phyloP scores from a whole-genome alignment of 2,888 invertebrate species.

The Caenorhabditis macrosperma region DNA sequence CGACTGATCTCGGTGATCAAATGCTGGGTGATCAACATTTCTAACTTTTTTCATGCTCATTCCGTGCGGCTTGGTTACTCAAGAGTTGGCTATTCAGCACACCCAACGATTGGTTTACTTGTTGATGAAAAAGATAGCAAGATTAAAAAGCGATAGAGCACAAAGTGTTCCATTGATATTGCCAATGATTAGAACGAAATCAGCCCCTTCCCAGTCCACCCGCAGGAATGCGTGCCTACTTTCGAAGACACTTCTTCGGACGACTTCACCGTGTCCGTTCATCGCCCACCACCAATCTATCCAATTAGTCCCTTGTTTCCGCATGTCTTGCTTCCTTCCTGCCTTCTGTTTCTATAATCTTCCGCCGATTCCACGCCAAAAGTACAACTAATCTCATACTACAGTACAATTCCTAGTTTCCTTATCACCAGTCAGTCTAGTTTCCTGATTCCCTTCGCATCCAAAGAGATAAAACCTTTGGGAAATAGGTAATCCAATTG shows the following conservation, averaged over 20 bases:
- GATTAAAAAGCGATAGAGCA: no score
- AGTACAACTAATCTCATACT: constrained; percentile 18
- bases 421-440: neutral
- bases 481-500: neutral
- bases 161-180: no score
- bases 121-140: no score
- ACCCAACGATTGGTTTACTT: neutral
- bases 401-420: constrained; percentile 3
- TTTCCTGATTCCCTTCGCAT: neutral
- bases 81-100: neutral
- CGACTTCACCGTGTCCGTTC: neutral
- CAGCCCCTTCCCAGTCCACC: no score
- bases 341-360: neutral
- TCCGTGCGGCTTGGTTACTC: neutral
- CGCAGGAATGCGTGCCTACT: neutral
- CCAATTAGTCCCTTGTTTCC: constrained; percentile 21
- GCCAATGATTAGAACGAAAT: no score
- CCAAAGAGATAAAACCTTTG: no score
- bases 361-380: constrained; percentile 2
- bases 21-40: neutral
- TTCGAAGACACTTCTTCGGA: neutral
- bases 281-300: no score
- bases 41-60: neutral
- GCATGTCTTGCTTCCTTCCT: constrained; percentile 30
- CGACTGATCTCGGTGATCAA: neutral